A percentile compares a stretch with the other conserved stretches of the same genome.
Evolutionary conservation across 2,888 invertebrate genomes (phyloP).

Genomic region (Phaonia tiefii): DNA sequence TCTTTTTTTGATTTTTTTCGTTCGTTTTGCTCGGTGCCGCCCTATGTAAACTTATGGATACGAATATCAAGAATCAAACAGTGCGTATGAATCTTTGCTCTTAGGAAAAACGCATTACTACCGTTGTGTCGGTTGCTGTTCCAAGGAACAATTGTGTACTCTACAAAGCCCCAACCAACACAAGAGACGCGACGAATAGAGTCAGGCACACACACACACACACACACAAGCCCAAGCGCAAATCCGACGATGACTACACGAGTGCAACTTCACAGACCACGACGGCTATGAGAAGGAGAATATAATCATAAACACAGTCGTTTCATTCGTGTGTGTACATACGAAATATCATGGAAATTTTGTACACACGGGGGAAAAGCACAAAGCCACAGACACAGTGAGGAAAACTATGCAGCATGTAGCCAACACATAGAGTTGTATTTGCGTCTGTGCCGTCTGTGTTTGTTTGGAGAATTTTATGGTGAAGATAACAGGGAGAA

Average conservation of each 20-base stretch:
- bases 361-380: constrained; percentile 22
- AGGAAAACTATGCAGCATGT: constrained; percentile 17
- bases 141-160: constrained; percentile 8
- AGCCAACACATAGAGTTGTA: not conserved
- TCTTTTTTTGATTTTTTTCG: constrained; percentile 31
- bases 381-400: constrained; percentile 8
- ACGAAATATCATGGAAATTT: constrained; percentile 41
- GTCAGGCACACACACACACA: not conserved
- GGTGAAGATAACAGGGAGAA: constrained; percentile 31
- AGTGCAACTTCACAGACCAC: not conserved
- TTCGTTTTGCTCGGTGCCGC: constrained; percentile 57
- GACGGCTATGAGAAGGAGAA: constrained; percentile 8
- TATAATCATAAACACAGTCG: constrained; percentile 24
- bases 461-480: constrained; percentile 31
- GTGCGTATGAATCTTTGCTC: constrained; percentile 64
- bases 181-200: constrained; percentile 18
- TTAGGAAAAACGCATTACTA: constrained; percentile 59
- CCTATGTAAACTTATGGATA: constrained; percentile 59
- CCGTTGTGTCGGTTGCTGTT: constrained; percentile 35
- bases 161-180: constrained; percentile 15
- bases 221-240: constrained; percentile 26
- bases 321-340: constrained; percentile 24
- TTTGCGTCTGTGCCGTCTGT: constrained; percentile 21
- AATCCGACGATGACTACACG: constrained; percentile 26
- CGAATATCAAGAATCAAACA: constrained; percentile 55